Evolutionary conservation across 1,140 invertebrate genomes (phyloP).

Genomic region (Bombyx mandarina): DNA sequence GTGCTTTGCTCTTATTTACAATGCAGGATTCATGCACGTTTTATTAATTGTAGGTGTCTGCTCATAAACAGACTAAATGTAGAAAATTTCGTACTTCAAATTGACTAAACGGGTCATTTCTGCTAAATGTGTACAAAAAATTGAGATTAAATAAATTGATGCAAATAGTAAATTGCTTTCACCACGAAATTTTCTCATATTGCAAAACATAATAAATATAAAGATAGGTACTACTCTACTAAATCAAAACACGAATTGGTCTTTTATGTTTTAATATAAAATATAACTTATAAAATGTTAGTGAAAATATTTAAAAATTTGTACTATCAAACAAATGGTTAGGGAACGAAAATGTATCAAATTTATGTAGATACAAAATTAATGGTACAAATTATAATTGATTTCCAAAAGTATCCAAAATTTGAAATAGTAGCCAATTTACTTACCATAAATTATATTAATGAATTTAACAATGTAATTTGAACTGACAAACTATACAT

Average conservation of each 20-base stretch:
- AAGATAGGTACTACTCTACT: conserved; percentile 61
- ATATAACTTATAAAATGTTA: conserved; percentile 47
- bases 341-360: conserved; percentile 14
- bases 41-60: conserved; percentile 6
- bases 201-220: conserved; percentile 12
- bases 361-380: neutral
- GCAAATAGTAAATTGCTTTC: neutral
- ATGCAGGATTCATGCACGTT: conserved; percentile 53
- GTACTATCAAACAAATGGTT: conserved; percentile 48
- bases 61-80: too few species aligned
- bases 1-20: conserved; percentile 50
- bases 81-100: too few species aligned
- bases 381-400: neutral
- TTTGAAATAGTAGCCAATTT: too few species aligned
- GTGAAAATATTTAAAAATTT: conserved; percentile 48
- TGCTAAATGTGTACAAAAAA: neutral
- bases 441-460: too few species aligned
- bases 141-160: neutral
- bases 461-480: too few species aligned
- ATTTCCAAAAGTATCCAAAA: too few species aligned
- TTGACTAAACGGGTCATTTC: too few species aligned
- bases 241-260: conserved; percentile 66
- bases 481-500: too few species aligned
- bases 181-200: conserved; percentile 1
- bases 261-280: conserved; percentile 67